Base-by-base conservation (phyloP, 2,797 vertebrate species). In the Benthosema pterotum region DNA sequence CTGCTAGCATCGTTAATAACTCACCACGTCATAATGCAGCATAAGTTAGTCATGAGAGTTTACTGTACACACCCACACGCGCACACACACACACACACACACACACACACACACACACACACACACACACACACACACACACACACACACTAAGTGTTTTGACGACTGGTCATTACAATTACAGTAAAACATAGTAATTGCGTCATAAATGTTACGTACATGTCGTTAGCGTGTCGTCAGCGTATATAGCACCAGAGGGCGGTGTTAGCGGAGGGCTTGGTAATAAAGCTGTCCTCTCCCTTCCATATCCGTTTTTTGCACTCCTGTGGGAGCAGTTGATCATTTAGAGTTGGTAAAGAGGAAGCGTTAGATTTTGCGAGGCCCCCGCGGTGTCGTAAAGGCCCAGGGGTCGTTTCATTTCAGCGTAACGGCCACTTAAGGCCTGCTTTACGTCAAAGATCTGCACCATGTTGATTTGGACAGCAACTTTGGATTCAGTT, bases 121-220 rank as follows among this genome's bases (percentile, higher is more conserved):
- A 51, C 11, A 22, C 28, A 18, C 45, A 15, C 17, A 49, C 38
- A 42, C 25, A 57, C 17, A 52, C 8, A 9, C 32, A 38, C 28
- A 32, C 32, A 38, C 32, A 38, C 7, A 1, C 32, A 38, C 32
- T 16, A 48, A 71, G 51, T 19, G 59, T 57, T 62, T 22, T 49
- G 11, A 71, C 49, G 64, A 59, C 62, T 55, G 54, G 45, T 47
- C 42, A 11, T 0, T 14, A 47, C 18, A 63, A 63, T 72, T 74
- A 38, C 32, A 38, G 32, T 38, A 38, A 72, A 65, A 69, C 72
- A 52, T 25, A 43, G 62, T 46, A 32, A 57, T 80, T 38, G 68
- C 5, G 69, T 60, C 74, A 66, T 83, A 78, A 85, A 80, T 8
- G 69, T 75, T 57, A 45, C 25, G 16, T 49, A 49, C 4, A 13